Evolutionary conservation across 2,797 vertebrate genomes (phyloP), one percentile per base, ranked within the genome.

Genomic region (Ctenosaura bakeri): DNA sequence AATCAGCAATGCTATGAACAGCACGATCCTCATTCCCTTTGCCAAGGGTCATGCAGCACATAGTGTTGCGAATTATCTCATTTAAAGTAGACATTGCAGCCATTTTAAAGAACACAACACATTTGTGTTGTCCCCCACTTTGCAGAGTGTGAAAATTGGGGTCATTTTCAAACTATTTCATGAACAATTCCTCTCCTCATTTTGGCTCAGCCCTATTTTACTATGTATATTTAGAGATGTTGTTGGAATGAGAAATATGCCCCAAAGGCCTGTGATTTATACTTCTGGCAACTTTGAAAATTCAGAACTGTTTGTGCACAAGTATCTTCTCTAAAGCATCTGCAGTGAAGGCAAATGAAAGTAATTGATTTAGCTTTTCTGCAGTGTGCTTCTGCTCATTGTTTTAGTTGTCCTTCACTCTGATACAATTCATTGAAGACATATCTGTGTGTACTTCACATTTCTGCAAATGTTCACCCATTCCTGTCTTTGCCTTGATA

Each of bases 201-300:
- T 69, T 83, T 83, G 59, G 35, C 59, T 83, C 9, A 26, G 32
- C n/a, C 20, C 56, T 83, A 24, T 10, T 83, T 38, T 10, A 38
- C 32, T 59, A n/a, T 64, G 54, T 4, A 26, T 22, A 3, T 52
- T 71, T n/a, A 71, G 42, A 87, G 78, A 9, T 73, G 56, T 93
- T 2, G 0, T 35, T 87, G 6, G n/a, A 77, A 2, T 78, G 62
- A 42, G 24, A 62, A 66, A 54, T 24, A 0, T 12, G 86, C 86
- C 56, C 73, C 62, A 64, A 9, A 64, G 13, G 89, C 1, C 46
- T 20, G 91, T 59, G 26, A 20, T 77, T 32, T 20, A 87, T 32
- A 83, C 4, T 64, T 54, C 0, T 3, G 73, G 20, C 85, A 6
- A 83, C 6, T 90, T n/a, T 66, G 29, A 46, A 9, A 1, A 1